A percentile compares a stretch with the other conserved stretches of the same genome.
Evolutionary conservation across 2,113 vertebrate species (phyloP).

Genomic region (Amphilophus citrinellus): DNA sequence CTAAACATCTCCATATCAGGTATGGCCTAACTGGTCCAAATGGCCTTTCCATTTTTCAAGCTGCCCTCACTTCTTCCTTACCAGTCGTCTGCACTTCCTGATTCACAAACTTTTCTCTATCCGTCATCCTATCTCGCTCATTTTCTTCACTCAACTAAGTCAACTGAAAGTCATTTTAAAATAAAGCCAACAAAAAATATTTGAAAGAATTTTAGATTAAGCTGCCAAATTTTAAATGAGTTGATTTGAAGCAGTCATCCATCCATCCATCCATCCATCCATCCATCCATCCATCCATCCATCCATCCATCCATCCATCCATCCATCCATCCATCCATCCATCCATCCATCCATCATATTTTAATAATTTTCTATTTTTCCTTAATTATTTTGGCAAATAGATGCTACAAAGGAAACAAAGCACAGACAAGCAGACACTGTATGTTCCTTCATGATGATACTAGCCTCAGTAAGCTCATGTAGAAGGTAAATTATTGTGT

Average conservation of each 20-base stretch:
- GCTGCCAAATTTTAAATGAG: background rate
- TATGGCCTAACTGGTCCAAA: background rate
- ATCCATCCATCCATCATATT: no score
- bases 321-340: no score
- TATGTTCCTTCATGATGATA: no score
- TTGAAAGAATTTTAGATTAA: background rate
- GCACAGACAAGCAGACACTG: background rate
- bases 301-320: no score
- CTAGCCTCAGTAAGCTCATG: background rate
- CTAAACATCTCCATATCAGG: background rate
- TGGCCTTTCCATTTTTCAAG: background rate
- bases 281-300: no score
- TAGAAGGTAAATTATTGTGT: background rate
- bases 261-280: no score
- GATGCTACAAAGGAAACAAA: background rate
- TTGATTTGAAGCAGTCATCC: no score
- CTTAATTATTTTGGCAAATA: background rate
- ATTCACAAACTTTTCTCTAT: background rate
- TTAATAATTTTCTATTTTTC: background rate
- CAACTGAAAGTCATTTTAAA: no score
- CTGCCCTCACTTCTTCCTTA: background rate
- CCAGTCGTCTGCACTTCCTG: background rate
- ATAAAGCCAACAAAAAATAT: no score
- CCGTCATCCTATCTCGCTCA: no score
- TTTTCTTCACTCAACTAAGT: no score